Conservation (phyloP, 2,113 vertebrate genomes). For the Megaleporinus macrocephalus region DNA sequence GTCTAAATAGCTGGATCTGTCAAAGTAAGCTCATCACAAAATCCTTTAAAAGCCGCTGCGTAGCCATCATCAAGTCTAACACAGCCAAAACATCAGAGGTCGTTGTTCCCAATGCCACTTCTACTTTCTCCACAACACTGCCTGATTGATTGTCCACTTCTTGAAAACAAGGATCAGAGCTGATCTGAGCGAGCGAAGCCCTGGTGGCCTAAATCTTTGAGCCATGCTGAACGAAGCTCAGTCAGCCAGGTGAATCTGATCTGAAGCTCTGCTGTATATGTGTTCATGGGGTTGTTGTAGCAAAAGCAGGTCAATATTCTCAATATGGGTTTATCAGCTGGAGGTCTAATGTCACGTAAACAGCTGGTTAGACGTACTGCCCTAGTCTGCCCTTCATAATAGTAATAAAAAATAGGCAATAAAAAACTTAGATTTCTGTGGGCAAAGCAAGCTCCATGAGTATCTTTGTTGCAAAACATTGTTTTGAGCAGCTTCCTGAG, state of each 20-base stretch:
- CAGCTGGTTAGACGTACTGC: background rate
- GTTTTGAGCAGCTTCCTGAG: no score
- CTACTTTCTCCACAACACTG: background rate
- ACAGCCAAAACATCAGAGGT: background rate
- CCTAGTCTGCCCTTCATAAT: no score
- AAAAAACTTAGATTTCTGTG: no score
- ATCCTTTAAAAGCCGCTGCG: background rate
- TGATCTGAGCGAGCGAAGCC: background rate
- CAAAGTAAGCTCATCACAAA: background rate
- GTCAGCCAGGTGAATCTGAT: background rate
- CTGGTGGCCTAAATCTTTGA: conserved; percentile 3
- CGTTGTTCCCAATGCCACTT: background rate
- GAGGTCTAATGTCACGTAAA: background rate
- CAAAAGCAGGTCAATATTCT: background rate
- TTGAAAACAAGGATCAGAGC: background rate
- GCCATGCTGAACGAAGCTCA: background rate
- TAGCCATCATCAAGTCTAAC: background rate
- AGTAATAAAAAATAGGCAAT: no score
- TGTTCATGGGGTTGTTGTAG: background rate
- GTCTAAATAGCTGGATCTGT: background rate
- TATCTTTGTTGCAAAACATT: no score
- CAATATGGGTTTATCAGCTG: background rate
- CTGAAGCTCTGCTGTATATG: background rate
- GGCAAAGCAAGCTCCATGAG: no score
- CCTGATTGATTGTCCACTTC: background rate